phyloP scores from a whole-genome alignment of 2,888 invertebrate genomes.

The Antheraea yamamai region DNA sequence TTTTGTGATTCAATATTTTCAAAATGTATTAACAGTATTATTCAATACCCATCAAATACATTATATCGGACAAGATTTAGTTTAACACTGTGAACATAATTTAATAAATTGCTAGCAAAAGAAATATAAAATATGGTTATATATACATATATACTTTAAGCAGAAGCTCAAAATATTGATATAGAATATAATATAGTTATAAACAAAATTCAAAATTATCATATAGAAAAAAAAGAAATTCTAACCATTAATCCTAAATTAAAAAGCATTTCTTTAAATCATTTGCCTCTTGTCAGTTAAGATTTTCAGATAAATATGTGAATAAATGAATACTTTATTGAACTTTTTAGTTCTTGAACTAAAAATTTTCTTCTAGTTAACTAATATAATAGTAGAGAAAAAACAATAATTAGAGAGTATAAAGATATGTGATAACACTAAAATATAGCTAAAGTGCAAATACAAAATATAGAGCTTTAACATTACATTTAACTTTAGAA shows the following conservation, averaged over 20 bases:
- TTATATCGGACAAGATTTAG: no score
- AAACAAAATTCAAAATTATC: neutral
- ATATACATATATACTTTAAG: neutral
- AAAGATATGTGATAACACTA: neutral
- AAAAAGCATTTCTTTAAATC: neutral
- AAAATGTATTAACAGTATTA: no score
- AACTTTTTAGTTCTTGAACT: no score
- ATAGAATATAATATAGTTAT: neutral
- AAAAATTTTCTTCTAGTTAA: no score
- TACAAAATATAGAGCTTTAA: neutral
- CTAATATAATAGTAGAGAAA: no score
- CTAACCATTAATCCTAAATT: neutral
- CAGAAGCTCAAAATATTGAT: neutral
- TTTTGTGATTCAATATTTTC: no score
- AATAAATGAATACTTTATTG: no score
- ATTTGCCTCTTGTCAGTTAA: neutral
- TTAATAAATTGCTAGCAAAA: no score
- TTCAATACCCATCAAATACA: no score
- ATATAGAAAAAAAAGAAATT: neutral
- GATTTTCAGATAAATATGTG: neutral
- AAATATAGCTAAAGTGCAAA: neutral
- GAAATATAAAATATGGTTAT: no score
- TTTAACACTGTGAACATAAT: no score
- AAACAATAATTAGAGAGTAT: neutral
- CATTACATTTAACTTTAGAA: conserved; percentile 86